phyloP scores from a whole-genome alignment of 2,113 vertebrate genomes.

The Hyperoodon ampullatus region DNA sequence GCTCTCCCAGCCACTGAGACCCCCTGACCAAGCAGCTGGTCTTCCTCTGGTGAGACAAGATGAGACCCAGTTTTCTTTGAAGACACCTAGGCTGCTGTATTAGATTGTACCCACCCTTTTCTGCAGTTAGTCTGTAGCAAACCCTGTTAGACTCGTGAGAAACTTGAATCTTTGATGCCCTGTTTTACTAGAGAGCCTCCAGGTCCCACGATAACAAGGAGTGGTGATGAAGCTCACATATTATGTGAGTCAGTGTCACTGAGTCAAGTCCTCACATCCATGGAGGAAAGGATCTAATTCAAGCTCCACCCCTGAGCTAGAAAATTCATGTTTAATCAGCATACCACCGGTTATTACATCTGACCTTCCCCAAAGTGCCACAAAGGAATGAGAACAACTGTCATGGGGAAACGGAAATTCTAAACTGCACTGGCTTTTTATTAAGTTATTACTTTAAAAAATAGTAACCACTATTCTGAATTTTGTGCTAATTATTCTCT shows the following conservation, averaged over 20 bases:
- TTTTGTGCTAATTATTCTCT: neutral
- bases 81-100: too few relatives aligned
- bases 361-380: neutral
- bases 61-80: neutral
- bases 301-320: neutral
- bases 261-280: neutral
- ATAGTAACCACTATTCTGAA: neutral
- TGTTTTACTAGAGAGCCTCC: neutral
- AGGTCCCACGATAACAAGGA: neutral
- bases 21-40: neutral
- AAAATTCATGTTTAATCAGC: conserved; percentile 29
- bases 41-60: neutral
- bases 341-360: neutral
- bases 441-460: neutral
- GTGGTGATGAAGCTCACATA: neutral
- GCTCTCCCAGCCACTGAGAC: neutral
- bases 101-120: neutral
- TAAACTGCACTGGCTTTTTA: neutral
- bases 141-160: neutral
- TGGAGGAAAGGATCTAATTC: neutral
- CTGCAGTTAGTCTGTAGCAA: neutral
- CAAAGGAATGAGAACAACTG: neutral
- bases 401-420: neutral
- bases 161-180: neutral
- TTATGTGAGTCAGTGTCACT: neutral